Evolutionary conservation across 30 jellyfish, hydroid and myxozoan genomes (phyloP).

Genomic region (Aurelia sp.): DNA sequence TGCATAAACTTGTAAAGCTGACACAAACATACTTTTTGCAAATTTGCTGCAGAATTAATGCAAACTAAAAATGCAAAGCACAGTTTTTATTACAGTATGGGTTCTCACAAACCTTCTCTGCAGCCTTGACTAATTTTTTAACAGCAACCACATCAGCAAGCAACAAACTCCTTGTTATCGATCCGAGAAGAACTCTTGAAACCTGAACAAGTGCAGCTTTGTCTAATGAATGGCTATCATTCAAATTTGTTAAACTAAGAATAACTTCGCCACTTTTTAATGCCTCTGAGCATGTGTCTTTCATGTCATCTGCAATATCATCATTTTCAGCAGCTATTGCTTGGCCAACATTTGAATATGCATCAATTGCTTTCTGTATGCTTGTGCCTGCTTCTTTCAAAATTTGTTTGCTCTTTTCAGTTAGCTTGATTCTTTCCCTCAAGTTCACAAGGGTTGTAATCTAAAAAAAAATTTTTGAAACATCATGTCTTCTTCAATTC

Average conservation of each 20-base stretch:
- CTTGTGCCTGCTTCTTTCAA: conserved; percentile 50
- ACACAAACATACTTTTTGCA: no score
- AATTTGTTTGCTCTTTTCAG: conserved; percentile 47
- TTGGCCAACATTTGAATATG: conserved; percentile 70
- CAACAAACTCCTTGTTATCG: conserved; percentile 82
- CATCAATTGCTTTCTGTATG: conserved; percentile 71
- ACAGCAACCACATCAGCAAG: conserved; percentile 90
- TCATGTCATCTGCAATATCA: conserved; percentile 78
- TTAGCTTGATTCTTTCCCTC: conserved; percentile 56
- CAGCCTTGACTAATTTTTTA: conserved; percentile 70
- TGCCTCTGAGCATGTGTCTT: conserved; percentile 83
- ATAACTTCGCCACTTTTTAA: conserved; percentile 70
- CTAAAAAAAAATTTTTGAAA: conserved; percentile 11
- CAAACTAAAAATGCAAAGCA: no score
- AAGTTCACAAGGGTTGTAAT: conserved; percentile 73
- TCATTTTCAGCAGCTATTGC: conserved; percentile 75
- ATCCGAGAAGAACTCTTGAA: conserved; percentile 77
- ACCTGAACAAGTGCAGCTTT: conserved; percentile 74
- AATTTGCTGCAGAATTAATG: no score
- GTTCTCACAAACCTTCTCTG: conserved; percentile 66
- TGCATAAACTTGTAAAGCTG: no score
- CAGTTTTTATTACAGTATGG: no score
- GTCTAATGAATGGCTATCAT: conserved; percentile 36
- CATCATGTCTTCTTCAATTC: no score
- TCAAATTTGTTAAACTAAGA: conserved; percentile 32